Base-by-base conservation (phyloP, 2,113 vertebrate species). In the Apodemus sylvaticus region DNA sequence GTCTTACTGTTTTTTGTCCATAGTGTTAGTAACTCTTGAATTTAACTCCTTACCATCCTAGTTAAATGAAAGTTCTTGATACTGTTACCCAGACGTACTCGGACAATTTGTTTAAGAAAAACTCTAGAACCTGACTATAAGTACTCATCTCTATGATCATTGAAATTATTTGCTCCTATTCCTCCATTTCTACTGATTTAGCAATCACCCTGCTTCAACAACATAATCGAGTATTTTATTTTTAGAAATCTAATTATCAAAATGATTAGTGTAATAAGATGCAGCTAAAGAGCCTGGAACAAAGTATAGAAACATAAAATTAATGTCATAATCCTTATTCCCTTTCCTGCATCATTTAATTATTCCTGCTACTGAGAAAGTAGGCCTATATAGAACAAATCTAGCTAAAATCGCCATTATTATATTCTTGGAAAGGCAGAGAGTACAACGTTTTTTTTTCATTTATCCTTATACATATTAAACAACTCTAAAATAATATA, bases 281-380 rank as follows among this genome's bases (percentile, higher is more conserved):
- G 14, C 74, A 93, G 71, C 24, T 12, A n/a, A 74, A 94, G 19
- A 20, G n/a, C 22, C 31, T 48, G 36, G 22, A 22, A 85, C 7
- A 92, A 91, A 64, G 68, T 90, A 24, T 62, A 74, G 17, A 91
- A 4, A 1, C 29, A 92, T 51, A 93, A 90, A 90, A 53, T 90
- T 74, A 95, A 93, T 70, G 31, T 36, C 48, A 78, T 2, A 76
- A 22, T 74, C 26, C 8, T 91, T 94, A 70, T 62, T 93, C 13
- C 36, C 5, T 82, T 48, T 16, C 5, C 19, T 24, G 0, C 7
- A 86, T 45, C 48, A 87, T 81, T 96, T 76, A 9, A 64, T 68
- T 77, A 31, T 26, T 14, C 8, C n/a, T 39, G 29, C 51, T 48
- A 19, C 6, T 19, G 24, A 90, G 31, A 71, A 34, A 34, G 16